Evolutionary conservation across 2,888 invertebrate species (phyloP), one percentile per base, ranked within the genome.

Genomic region (Pollenia amentaria): DNA sequence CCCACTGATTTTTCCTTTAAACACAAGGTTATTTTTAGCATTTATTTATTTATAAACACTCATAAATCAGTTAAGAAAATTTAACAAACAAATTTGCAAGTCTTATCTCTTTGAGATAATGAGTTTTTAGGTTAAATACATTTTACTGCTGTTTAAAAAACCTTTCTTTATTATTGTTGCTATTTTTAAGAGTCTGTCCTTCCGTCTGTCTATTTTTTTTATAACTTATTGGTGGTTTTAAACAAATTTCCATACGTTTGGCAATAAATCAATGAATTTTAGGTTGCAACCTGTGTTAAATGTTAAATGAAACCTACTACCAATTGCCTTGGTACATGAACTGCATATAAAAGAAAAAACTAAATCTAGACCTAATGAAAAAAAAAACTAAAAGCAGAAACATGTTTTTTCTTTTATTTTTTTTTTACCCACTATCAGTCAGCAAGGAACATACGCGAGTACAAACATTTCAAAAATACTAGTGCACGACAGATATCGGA

Each of bases 251-350:
- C 42, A 79, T 79, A 42, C 79, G 64, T 57, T 51, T 65, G 77
- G 21, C 69, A 85, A 85, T 85, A 85, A 85, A 85, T 85, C 85
- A 85, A 73, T 78, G 62, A 46, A 53, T 73, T 75, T 85, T 75
- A 85, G 82, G 82, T 82, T 85, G 82, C 85, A 85, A 85, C 85
- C 82, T 78, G 85, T 82, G 78, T 85, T 78, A 40, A 85, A 72
- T 72, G 64, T 55, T 73, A 48, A 55, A 83, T 64, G 44, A 40
- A 70, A 55, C 76, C 82, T 83, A 76, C 82, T 70, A 76, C 76
- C 38, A 69, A 69, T 78, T 82, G 78, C 57, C 21, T 64, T 82
- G 78, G 55, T 70, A 48, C 85, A 82, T 70, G 69, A 73, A 78
- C 40, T 40, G 40, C 64, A 29, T 9, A 44, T 29, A 29, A 29